These are phyloP conservation scores for Varanus salvator DNA, from an alignment of 2,113 vertebrate species.

Conservation along the genomic window DNA sequence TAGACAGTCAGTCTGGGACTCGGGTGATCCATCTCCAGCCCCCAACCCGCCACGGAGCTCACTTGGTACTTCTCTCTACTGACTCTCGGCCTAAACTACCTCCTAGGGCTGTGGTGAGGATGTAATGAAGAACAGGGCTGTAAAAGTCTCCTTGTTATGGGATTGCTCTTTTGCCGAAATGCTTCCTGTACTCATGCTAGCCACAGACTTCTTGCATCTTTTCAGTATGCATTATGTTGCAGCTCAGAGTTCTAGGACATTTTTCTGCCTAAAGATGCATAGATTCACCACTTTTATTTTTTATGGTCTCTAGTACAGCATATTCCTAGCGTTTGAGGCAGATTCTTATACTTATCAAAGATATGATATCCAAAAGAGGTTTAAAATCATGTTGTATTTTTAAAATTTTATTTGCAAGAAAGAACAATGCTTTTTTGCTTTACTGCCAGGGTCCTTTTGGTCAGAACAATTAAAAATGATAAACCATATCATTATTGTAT, in stretches of 20 bases:
- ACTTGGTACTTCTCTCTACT: too few relatives aligned
- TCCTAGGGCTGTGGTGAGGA: too few relatives aligned
- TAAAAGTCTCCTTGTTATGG: slow-evolving; percentile 23
- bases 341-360: not conserved
- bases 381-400: not conserved
- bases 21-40: too few relatives aligned
- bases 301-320: slow-evolving; percentile 4
- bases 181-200: slow-evolving; percentile 10
- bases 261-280: too few relatives aligned
- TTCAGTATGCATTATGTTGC: not conserved
- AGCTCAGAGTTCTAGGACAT: not conserved
- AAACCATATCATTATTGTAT: slow-evolving; percentile 28
- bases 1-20: too few relatives aligned
- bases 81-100: too few relatives aligned
- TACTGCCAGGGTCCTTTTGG: not conserved
- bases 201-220: slow-evolving; percentile 37
- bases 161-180: not conserved
- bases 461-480: slow-evolving; percentile 21
- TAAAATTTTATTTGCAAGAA: not conserved
- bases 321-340: not conserved
- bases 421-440: not conserved
- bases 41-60: too few relatives aligned
- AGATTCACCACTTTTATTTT: not conserved
- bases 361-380: too few relatives aligned
- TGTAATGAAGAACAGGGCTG: too few relatives aligned